phyloP scores from a whole-genome alignment of 2,797 vertebrate genomes.

The Tapera naevia region DNA sequence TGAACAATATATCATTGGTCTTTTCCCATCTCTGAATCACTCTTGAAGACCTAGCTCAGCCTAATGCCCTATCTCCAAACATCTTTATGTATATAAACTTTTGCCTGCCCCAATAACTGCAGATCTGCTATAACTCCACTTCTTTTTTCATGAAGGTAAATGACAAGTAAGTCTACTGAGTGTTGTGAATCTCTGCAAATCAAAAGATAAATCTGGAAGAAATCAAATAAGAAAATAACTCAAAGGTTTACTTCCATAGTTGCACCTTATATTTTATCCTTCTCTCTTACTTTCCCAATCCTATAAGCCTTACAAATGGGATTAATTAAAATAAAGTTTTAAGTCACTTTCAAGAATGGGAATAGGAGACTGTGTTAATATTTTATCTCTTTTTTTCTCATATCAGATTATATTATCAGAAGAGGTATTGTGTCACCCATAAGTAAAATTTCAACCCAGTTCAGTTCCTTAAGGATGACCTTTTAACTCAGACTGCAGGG shows the following conservation, averaged over 20 bases:
- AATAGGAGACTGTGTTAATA: neutral
- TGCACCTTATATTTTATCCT: neutral
- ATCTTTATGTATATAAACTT: neutral
- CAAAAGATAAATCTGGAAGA: neutral
- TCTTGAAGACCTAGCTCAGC: neutral
- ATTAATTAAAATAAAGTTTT: conserved; percentile 5
- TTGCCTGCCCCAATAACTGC: neutral
- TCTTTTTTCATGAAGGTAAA: neutral
- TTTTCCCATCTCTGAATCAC: neutral
- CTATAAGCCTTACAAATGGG: neutral
- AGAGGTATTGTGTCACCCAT: neutral
- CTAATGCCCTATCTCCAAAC: neutral
- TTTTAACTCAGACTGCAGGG: neutral
- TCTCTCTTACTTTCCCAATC: neutral
- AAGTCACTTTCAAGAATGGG: neutral
- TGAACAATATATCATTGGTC: neutral
- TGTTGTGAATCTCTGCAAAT: neutral
- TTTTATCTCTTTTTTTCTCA: neutral
- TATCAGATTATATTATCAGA: neutral
- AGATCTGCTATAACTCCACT: neutral
- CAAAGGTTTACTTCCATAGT: neutral
- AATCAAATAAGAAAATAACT: neutral
- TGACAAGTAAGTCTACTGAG: neutral
- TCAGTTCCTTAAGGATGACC: neutral
- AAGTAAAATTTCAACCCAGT: neutral